Evolutionary conservation across 2,797 vertebrate species (phyloP).

Genomic region (Morelia viridis): DNA sequence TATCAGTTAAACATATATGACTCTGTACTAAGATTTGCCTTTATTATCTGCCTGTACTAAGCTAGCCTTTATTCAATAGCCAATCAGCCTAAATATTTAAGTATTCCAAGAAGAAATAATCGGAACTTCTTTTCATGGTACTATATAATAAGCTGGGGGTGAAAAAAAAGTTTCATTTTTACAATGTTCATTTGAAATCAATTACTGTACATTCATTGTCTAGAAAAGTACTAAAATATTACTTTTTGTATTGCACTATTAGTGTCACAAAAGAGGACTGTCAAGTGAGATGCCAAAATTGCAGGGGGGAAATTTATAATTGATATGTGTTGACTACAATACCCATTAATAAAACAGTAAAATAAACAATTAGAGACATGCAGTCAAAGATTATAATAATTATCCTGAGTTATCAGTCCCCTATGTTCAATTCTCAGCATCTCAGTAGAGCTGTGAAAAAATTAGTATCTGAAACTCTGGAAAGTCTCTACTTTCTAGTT

Average conservation of each 20-base stretch:
- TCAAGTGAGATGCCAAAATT: background rate
- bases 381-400: background rate
- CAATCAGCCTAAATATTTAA: background rate
- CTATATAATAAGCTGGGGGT: background rate
- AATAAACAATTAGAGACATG: background rate
- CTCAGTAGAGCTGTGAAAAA: background rate
- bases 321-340: background rate
- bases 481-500: background rate
- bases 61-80: conserved; percentile 10
- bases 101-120: background rate
- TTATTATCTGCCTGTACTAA: background rate
- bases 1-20: background rate
- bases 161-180: background rate
- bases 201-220: background rate
- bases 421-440: background rate
- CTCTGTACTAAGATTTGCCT: background rate
- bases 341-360: background rate
- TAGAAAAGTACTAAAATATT: background rate
- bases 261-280: background rate
- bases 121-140: background rate
- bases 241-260: background rate
- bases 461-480: background rate
- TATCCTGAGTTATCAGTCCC: background rate
- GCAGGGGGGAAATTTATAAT: background rate
- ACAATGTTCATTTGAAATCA: background rate